Percentiles rank a stretch among this genome's conserved stretches.
These are phyloP conservation scores for Pseudochaenichthys georgianus DNA, from an alignment of 2,797 vertebrate species.

Conservation along the genomic window DNA sequence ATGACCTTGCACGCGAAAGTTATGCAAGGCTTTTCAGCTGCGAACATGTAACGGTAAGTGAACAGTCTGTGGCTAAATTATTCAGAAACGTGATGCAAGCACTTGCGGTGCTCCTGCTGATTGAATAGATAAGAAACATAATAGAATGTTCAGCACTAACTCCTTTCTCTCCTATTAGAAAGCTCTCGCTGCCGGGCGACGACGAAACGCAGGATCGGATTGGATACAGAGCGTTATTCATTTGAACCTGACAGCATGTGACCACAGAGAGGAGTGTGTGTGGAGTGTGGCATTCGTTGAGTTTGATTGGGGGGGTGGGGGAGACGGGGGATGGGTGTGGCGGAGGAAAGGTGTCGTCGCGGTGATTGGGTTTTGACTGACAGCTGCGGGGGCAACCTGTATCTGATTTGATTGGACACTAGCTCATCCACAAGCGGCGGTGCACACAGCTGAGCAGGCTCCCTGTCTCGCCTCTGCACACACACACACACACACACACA, in stretches of 20 bases:
- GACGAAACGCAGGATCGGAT: constrained; percentile 47
- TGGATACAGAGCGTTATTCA: constrained; percentile 57
- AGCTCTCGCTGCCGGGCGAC: constrained; percentile 38
- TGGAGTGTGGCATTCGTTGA: constrained; percentile 45
- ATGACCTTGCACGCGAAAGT: constrained; percentile 27
- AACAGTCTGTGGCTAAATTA: constrained; percentile 32
- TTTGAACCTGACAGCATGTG: constrained; percentile 63
- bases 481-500: neutral
- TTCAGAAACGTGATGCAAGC: constrained; percentile 47
- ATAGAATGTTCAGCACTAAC: constrained; percentile 52
- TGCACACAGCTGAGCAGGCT: constrained; percentile 48
- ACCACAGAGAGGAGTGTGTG: constrained; percentile 44
- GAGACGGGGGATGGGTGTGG: constrained; percentile 53
- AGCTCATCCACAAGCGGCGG: constrained; percentile 54
- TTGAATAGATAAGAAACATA: constrained; percentile 52
- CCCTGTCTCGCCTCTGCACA: neutral
- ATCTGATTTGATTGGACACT: constrained; percentile 70
- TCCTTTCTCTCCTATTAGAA: constrained; percentile 40
- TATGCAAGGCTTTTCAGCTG: constrained; percentile 12
- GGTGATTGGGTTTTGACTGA: constrained; percentile 76
- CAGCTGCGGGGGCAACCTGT: constrained; percentile 61
- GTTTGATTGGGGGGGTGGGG: constrained; percentile 44
- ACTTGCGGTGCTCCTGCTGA: constrained; percentile 32
- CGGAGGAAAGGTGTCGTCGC: constrained; percentile 47
- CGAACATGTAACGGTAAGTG: constrained; percentile 17